These are phyloP conservation scores for Onychorhynchus coronatus DNA, from an alignment of 2,113 vertebrate genomes.

Conservation along the genomic window DNA sequence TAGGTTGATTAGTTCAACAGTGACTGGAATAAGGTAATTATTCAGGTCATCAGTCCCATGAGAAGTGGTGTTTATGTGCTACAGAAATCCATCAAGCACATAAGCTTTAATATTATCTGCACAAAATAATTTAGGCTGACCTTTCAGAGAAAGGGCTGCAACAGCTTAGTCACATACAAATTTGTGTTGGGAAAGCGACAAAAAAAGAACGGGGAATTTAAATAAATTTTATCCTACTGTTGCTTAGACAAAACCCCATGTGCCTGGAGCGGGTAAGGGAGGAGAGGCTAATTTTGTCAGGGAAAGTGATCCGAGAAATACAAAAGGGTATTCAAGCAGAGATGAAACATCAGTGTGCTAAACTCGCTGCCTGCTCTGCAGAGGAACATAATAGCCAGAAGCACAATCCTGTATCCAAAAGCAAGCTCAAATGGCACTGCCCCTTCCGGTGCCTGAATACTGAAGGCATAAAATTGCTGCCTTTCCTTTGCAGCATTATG, in stretches of 20 bases:
- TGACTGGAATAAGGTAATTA: not conserved
- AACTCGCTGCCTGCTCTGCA: not conserved
- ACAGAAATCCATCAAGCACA: constrained; percentile 11
- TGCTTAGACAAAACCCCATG: not conserved
- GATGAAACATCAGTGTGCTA: fast-evolving
- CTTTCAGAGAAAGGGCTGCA: not conserved
- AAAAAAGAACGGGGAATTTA: not conserved
- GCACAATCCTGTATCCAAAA: not conserved
- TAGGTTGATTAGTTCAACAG: not conserved
- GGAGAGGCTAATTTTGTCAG: not conserved
- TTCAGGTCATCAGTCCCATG: not conserved
- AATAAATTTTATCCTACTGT: not conserved
- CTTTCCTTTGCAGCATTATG: not conserved
- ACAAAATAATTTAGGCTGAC: constrained; percentile 5
- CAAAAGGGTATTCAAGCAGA: not conserved
- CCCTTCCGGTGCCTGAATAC: not conserved
- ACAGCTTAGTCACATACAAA: not conserved
- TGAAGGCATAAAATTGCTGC: not conserved
- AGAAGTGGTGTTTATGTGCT: constrained; percentile 3
- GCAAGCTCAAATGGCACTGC: not conserved
- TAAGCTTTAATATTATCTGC: not conserved
- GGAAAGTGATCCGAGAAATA: not conserved
- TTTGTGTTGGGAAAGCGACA: not conserved
- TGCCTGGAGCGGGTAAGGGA: not conserved
- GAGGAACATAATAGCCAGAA: not conserved